phyloP scores from a whole-genome alignment of 2,797 vertebrate genomes.

The Microtus obscurus region DNA sequence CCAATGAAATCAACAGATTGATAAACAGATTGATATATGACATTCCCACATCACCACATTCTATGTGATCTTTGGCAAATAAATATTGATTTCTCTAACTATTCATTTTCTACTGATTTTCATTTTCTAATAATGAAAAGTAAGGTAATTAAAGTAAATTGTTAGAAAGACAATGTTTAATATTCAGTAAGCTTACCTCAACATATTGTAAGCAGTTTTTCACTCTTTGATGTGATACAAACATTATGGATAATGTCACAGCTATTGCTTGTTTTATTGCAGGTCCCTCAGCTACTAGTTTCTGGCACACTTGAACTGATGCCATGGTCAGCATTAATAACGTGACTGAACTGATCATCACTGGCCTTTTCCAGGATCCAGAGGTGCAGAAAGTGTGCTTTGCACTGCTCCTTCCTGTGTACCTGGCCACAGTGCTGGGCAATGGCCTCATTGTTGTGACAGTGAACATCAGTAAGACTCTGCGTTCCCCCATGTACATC shows the following conservation, averaged over 20 bases:
- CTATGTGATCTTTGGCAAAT: background rate
- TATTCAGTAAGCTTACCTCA: background rate
- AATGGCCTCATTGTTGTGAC: conserved; percentile 44
- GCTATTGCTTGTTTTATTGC: background rate
- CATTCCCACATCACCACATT: too few species aligned
- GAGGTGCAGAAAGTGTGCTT: conserved; percentile 60
- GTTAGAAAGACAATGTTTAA: background rate
- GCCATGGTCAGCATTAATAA: conserved; percentile 42
- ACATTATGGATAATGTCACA: background rate
- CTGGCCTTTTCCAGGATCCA: conserved; percentile 48
- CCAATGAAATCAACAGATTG: too few species aligned
- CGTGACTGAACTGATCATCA: conserved; percentile 50
- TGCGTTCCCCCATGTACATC: conserved; percentile 58
- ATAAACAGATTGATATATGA: too few species aligned
- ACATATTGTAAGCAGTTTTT: background rate
- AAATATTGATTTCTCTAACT: background rate
- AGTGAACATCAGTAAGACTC: background rate
- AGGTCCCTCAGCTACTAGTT: background rate
- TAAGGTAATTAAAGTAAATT: background rate
- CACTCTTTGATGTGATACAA: background rate
- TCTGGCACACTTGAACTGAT: background rate
- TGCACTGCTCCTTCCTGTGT: conserved; percentile 20
- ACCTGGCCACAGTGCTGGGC: conserved; percentile 4
- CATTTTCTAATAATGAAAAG: background rate
- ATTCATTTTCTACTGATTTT: background rate